Evolutionary conservation across 2,888 invertebrate genomes (phyloP).

Genomic region (Leptinotarsa peninsularis): DNA sequence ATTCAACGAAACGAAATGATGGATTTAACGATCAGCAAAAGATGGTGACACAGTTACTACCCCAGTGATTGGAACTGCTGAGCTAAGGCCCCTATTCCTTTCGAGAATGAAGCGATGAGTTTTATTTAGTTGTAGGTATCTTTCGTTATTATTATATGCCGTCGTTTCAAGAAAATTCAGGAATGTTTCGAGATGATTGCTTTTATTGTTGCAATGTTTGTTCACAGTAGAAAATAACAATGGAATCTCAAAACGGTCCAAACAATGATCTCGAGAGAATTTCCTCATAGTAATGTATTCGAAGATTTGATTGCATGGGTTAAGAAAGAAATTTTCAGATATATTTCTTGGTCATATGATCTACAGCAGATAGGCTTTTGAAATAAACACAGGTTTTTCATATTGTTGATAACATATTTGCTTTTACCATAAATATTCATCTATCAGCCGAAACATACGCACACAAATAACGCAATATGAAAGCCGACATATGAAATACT

Average conservation of each 20-base stretch:
- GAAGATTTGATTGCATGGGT: not conserved
- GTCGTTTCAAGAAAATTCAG: not conserved
- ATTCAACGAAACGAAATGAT: slow-evolving; percentile 19
- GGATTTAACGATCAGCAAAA: slow-evolving; percentile 21
- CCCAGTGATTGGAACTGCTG: slow-evolving; percentile 25
- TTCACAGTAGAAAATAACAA: slow-evolving; percentile 8
- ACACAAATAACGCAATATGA: too few species aligned
- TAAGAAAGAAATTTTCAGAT: not conserved
- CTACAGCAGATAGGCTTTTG: too few species aligned
- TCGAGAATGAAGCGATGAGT: slow-evolving; percentile 18
- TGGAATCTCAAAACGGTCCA: not conserved
- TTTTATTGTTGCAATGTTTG: slow-evolving; percentile 18
- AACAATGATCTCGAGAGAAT: not conserved
- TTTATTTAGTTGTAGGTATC: slow-evolving; percentile 17
- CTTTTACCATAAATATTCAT: too few species aligned
- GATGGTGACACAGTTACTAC: slow-evolving; percentile 25
- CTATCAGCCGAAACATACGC: too few species aligned
- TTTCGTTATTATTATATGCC: slow-evolving; percentile 11
- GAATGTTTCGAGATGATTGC: slow-evolving; percentile 10
- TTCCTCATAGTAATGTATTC: not conserved
- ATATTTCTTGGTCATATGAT: too few species aligned
- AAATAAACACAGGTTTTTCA: too few species aligned
- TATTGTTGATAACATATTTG: too few species aligned
- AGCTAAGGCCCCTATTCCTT: slow-evolving; percentile 23
- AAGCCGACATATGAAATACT: too few species aligned